Percentiles rank a stretch among this genome's conserved stretches.
Conservation (phyloP, 1,140 invertebrate genomes). For the Conopomorpha cramerella region DNA sequence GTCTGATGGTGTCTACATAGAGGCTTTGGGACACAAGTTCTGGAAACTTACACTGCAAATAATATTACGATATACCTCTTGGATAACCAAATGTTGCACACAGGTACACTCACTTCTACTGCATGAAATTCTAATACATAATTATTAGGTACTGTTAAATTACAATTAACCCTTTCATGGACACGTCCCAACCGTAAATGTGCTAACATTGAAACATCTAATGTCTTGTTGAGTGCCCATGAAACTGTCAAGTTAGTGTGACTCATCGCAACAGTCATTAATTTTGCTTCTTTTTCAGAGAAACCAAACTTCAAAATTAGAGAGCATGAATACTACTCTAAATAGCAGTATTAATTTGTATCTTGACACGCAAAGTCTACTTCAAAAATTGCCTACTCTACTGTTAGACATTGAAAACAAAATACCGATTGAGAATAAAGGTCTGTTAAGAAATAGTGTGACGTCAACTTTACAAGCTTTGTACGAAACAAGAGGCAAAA, state of each 20-base stretch:
- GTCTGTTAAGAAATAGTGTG: conserved; percentile 43
- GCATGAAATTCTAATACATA: no score
- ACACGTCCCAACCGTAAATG: no score
- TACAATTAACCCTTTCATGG: no score
- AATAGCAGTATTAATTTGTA: conserved; percentile 36
- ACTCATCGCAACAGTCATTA: no score
- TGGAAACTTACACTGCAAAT: conserved; percentile 88
- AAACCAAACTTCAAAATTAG: conserved; percentile 16
- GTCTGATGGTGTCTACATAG: conserved; percentile 74
- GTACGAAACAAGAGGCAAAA: conserved; percentile 48
- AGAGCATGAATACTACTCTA: no score
- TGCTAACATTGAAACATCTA: no score
- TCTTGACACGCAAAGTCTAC: conserved; percentile 24
- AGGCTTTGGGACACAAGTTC: conserved; percentile 77
- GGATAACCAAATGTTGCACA: conserved; percentile 60
- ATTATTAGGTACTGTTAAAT: no score
- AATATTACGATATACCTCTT: conserved; percentile 74
- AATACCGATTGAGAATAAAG: conserved; percentile 29
- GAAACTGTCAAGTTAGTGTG: no score
- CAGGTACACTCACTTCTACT: no score
- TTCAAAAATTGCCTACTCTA: conserved; percentile 48
- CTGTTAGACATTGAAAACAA: conserved; percentile 45
- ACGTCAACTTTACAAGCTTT: conserved; percentile 55
- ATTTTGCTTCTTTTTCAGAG: conserved; percentile 17
- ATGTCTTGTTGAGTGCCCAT: no score